A percentile compares a stretch with the other conserved stretches of the same genome.
phyloP scores from a whole-genome alignment of 1,140 invertebrate genomes.

The Drosophila guanche region DNA sequence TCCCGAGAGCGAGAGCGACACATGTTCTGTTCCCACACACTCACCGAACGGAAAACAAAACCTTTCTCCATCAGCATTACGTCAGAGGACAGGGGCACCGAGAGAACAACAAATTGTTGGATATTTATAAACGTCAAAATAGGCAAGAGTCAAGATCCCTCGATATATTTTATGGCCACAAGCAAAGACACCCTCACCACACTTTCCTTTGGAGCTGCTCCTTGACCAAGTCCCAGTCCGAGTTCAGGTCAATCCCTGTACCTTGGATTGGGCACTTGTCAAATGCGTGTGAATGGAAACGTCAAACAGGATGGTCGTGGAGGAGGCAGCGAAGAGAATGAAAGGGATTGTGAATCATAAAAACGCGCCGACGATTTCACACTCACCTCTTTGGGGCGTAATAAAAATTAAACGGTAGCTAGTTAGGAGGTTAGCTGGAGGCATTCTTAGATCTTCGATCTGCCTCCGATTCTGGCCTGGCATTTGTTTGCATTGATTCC shows the following conservation, averaged over 20 bases:
- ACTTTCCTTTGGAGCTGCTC: constrained; percentile 23
- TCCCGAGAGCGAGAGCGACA: constrained; percentile 38
- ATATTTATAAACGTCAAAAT: constrained; percentile 83
- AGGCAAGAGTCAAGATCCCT: constrained; percentile 64
- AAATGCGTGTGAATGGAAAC: constrained; percentile 77
- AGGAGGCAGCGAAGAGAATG: constrained; percentile 38
- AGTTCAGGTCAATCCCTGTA: not conserved
- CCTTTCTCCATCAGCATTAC: constrained; percentile 80
- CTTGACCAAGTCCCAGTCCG: constrained; percentile 15
- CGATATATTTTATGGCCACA: constrained; percentile 65
- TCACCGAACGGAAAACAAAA: constrained; percentile 23
- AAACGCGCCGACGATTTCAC: constrained; percentile 72
- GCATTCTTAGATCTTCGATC: constrained; percentile 50
- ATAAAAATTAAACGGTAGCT: constrained; percentile 82
- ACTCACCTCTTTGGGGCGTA: constrained; percentile 61
- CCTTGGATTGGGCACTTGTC: constrained; percentile 50
- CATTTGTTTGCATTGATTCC: constrained; percentile 63
- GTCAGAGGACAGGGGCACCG: constrained; percentile 40
- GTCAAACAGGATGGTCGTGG: constrained; percentile 59
- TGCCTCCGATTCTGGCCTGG: not conserved
- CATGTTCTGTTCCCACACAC: constrained; percentile 71
- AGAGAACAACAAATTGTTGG: constrained; percentile 69
- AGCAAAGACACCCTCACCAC: constrained; percentile 16
- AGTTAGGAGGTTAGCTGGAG: constrained; percentile 52
- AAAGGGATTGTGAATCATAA: constrained; percentile 66